Evolutionary conservation across 2,797 vertebrate genomes (phyloP), one percentile per base, ranked within the genome.

Genomic region (Sebastes ruberrimus): DNA sequence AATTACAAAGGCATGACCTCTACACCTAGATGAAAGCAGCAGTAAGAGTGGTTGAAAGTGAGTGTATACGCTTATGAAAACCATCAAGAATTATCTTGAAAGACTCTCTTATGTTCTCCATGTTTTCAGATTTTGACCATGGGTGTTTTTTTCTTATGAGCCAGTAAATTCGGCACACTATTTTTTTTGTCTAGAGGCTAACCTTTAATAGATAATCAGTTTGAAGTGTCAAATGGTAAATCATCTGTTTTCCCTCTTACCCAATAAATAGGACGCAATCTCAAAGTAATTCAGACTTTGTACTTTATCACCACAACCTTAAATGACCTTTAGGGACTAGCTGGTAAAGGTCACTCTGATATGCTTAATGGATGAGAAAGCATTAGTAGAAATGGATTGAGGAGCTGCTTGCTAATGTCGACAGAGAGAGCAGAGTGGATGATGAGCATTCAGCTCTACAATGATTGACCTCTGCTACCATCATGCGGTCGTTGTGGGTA

Each of bases 281-380:
- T 81, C 49, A 76, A 5, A 72, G 16, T 72, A 46, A 71, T 86
- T 70, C 65, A 62, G 53, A 6, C 23, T 56, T 25, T 66, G n/a
- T 16, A 35, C 18, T 89, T 85, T 73, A 83, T 86, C 57, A 30
- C 49, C 33, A 32, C 27, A 73, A 46, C 65, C 55, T 73, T 73
- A 33, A 57, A 53, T 79, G 79, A 88, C 77, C 80, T 88, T 89
- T 84, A 32, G 63, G 8, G 23, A n/a, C 5, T 7, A 3, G 35
- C 61, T 59, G 23, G 71, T 71, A 85, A 88, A 89, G 81, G 83
- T 80, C 87, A 68, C 23, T 65, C 28, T n/a, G 4, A 76, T 62
- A 23, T 79, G 62, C 27, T 87, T 25, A 85, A 85, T 88, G 78
- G 67, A 64, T 76, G 65, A 81, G 74, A 82, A 88, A 71, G 22